These are phyloP conservation scores for Elephas maximus DNA, from an alignment of 2,113 vertebrate species.

Conservation along the genomic window DNA sequence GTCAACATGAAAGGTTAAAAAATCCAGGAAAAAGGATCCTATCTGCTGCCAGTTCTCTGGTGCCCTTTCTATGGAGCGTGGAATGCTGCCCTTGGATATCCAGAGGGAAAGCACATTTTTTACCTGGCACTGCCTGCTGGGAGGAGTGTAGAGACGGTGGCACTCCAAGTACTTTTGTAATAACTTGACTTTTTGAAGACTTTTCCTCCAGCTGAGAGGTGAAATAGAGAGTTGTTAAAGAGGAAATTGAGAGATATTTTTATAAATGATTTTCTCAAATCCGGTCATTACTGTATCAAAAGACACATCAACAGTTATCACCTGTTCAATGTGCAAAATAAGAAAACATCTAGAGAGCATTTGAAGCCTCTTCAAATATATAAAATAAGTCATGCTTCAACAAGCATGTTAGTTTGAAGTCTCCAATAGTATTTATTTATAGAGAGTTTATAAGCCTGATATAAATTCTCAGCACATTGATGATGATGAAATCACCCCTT, in stretches of 20 bases:
- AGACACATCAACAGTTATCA: neutral
- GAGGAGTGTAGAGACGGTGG: neutral
- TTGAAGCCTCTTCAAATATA: neutral
- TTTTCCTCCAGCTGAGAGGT: slow-evolving; percentile 27
- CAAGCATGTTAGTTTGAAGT: neutral
- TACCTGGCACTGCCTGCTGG: neutral
- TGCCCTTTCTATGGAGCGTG: too few relatives aligned
- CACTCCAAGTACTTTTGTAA: neutral
- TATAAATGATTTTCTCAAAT: neutral
- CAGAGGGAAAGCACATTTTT: neutral
- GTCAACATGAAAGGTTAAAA: too few relatives aligned
- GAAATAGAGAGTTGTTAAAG: neutral
- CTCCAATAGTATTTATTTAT: too few relatives aligned
- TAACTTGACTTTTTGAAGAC: neutral
- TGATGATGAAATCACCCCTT: neutral
- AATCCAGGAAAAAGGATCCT: neutral
- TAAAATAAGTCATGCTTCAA: neutral
- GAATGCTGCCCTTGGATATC: neutral
- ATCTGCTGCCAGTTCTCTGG: neutral
- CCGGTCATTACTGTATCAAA: slow-evolving; percentile 37
- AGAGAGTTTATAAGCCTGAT: neutral
- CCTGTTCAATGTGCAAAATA: neutral
- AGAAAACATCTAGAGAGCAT: neutral
- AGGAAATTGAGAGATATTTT: neutral
- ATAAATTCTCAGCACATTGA: neutral